A percentile compares a stretch with the other conserved stretches of the same genome.
These are phyloP conservation scores for Nasonia vitripennis DNA, from an alignment of 1,140 invertebrate genomes.

Conservation along the genomic window DNA sequence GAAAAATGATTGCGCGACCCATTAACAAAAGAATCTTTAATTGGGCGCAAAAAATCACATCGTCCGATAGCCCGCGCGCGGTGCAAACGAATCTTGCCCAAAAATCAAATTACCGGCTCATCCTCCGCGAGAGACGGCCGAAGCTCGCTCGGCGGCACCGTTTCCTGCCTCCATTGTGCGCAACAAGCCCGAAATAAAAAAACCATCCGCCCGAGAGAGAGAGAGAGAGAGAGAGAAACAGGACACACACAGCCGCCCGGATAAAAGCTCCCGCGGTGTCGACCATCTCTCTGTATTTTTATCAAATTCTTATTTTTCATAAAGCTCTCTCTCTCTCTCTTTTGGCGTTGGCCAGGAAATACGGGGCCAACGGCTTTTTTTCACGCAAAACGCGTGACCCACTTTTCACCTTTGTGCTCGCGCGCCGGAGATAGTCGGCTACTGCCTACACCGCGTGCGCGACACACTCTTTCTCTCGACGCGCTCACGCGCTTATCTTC, in stretches of 20 bases:
- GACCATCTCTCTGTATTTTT: conserved; percentile 18
- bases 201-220: not conserved
- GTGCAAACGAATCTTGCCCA: not conserved
- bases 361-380: conserved; percentile 26
- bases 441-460: conserved; percentile 32
- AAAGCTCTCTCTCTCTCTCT: not conserved
- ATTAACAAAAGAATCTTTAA: too few relatives aligned
- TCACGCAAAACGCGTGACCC: conserved; percentile 29
- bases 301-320: conserved; percentile 46
- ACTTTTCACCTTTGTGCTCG: conserved; percentile 38
- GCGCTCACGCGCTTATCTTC: conserved; percentile 38
- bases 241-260: not conserved
- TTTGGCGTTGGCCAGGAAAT: not conserved
- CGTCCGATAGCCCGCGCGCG: not conserved
- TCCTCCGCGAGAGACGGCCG: not conserved
- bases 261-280: conserved; percentile 1
- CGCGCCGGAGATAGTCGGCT: conserved; percentile 9
- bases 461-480: conserved; percentile 19
- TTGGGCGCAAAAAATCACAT: not conserved
- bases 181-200: not conserved
- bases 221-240: not conserved
- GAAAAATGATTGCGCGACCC: too few relatives aligned
- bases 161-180: conserved; percentile 11
- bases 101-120: conserved; percentile 21
- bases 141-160: not conserved